phyloP scores from a whole-genome alignment of 2,113 vertebrate genomes.

The Aegotheles bennettii region DNA sequence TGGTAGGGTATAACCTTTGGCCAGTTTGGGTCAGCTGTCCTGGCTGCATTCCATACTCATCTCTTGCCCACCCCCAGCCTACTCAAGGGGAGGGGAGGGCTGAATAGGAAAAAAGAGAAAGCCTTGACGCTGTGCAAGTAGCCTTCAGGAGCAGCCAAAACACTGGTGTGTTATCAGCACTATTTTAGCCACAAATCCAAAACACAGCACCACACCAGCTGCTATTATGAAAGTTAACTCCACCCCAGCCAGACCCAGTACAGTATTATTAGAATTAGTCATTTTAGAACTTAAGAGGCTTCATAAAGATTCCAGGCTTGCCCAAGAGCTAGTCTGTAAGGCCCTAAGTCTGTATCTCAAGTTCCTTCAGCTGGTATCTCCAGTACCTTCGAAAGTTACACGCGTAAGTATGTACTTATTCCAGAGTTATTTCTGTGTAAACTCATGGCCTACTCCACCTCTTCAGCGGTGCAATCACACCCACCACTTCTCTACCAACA shows the following conservation, averaged over 20 bases:
- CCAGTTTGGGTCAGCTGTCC: not conserved
- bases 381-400: not conserved
- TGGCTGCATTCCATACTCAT: not conserved
- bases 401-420: not conserved
- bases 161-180: rapidly evolving
- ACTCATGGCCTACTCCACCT: not conserved
- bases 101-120: not conserved
- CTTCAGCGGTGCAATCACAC: not conserved
- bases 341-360: not conserved
- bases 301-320: not conserved
- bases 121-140: not conserved
- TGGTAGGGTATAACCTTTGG: not conserved
- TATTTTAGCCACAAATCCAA: not conserved
- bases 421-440: not conserved
- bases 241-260: not conserved
- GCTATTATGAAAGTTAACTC: not conserved
- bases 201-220: not conserved
- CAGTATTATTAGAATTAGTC: not conserved
- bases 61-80: not conserved
- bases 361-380: not conserved
- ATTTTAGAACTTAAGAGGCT: not conserved
- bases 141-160: not conserved
- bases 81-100: not conserved
- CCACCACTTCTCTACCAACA: not conserved
- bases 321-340: not conserved